phyloP scores from a whole-genome alignment of 2,888 invertebrate genomes.

The Agapostemon virescens region DNA sequence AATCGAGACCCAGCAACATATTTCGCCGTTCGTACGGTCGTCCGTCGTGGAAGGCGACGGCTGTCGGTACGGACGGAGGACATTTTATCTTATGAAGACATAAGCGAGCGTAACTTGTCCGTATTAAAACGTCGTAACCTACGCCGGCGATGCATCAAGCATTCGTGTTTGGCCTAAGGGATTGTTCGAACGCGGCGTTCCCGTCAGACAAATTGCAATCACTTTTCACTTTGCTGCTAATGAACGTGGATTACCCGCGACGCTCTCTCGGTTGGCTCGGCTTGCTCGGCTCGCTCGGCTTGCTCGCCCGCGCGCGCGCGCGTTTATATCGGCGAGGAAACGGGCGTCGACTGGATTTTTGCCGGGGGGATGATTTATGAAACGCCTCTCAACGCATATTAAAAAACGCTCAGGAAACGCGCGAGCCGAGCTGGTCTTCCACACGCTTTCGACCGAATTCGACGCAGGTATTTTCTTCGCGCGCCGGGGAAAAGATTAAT shows the following conservation, averaged over 20 bases:
- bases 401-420: constrained; percentile 31
- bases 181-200: constrained; percentile 49
- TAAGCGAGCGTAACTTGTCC: constrained; percentile 61
- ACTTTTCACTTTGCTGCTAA: constrained; percentile 60
- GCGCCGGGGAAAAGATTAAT: constrained; percentile 34
- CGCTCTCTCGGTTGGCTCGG: background rate
- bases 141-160: constrained; percentile 58
- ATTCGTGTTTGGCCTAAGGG: constrained; percentile 55
- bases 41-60: constrained; percentile 5
- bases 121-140: constrained; percentile 68
- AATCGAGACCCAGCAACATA: constrained; percentile 18
- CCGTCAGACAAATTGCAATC: constrained; percentile 58
- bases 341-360: constrained; percentile 43
- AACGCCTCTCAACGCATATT: constrained; percentile 34
- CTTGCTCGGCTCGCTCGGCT: background rate
- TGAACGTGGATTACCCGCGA: constrained; percentile 52
- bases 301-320: background rate
- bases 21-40: constrained; percentile 31
- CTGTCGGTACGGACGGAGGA: constrained; percentile 33
- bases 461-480: constrained; percentile 35
- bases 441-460: constrained; percentile 46
- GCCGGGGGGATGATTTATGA: constrained; percentile 49
- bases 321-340: constrained; percentile 29
- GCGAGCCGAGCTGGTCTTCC: background rate
- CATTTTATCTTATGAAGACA: constrained; percentile 64